A percentile compares a stretch with the other conserved stretches of the same genome.
Conservation (phyloP, 2,888 invertebrate genomes). For the Podabrus alpinus region DNA sequence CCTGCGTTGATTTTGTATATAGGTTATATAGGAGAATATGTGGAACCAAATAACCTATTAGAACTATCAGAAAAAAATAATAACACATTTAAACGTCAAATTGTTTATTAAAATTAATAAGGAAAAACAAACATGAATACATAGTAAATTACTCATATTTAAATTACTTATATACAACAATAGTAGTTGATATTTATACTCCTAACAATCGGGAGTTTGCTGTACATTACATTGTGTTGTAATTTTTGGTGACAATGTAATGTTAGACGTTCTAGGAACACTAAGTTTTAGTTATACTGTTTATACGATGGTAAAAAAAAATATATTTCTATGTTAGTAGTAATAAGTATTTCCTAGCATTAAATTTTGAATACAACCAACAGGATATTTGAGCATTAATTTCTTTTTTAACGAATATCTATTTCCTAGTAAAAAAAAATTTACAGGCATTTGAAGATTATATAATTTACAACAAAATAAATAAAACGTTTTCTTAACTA, state of each 20-base stretch:
- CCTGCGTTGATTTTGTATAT: no score
- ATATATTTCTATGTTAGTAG: constrained; percentile 8
- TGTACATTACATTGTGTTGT: constrained; percentile 46
- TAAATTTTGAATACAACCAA: constrained; percentile 27
- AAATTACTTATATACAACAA: constrained; percentile 54
- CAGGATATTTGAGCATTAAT: constrained; percentile 30
- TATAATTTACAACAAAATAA: constrained; percentile 25
- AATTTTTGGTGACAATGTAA: constrained; percentile 52
- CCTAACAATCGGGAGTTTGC: constrained; percentile 45
- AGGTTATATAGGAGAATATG: no score
- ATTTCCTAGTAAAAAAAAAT: constrained; percentile 19
- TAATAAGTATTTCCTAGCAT: neutral
- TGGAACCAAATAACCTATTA: no score
- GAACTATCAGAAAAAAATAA: neutral
- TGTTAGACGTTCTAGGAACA: constrained; percentile 50
- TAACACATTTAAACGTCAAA: constrained; percentile 51
- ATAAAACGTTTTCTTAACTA: constrained; percentile 16
- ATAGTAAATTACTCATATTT: constrained; percentile 51
- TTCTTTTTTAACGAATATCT: constrained; percentile 13
- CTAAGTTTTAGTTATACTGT: constrained; percentile 31
- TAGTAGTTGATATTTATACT: constrained; percentile 49
- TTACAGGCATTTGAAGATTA: constrained; percentile 24
- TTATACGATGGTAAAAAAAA: constrained; percentile 23
- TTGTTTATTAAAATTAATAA: constrained; percentile 59
- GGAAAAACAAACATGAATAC: constrained; percentile 58